Percentiles rank a stretch among this genome's conserved stretches.
Evolutionary conservation across 2,888 invertebrate species (phyloP).

Genomic region (Anticlea derivata): DNA sequence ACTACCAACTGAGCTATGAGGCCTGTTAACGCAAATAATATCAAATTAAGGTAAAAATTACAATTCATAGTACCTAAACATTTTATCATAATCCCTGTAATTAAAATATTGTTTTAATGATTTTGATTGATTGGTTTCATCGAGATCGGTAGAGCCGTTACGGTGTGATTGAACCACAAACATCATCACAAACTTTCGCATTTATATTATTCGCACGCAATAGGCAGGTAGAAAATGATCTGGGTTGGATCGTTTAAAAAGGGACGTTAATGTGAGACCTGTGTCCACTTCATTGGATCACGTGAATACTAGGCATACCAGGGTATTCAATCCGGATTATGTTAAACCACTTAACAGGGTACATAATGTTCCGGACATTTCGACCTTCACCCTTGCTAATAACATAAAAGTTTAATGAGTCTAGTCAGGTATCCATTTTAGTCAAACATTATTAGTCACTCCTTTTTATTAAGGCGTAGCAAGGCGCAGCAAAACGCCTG

Average conservation of each 20-base stretch:
- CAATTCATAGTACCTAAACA: too few relatives aligned
- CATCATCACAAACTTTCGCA: too few relatives aligned
- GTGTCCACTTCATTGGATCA: constrained; percentile 34
- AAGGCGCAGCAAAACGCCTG: constrained; percentile 7
- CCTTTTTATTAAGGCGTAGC: not conserved
- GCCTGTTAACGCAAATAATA: too few relatives aligned
- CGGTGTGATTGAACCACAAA: too few relatives aligned
- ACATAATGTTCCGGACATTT: constrained; percentile 20
- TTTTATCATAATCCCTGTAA: too few relatives aligned
- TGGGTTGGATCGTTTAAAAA: constrained; percentile 27
- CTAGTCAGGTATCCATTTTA: not conserved
- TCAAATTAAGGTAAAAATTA: too few relatives aligned
- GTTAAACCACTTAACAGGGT: constrained; percentile 25
- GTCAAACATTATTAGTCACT: not conserved
- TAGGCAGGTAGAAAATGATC: too few relatives aligned
- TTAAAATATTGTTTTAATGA: too few relatives aligned
- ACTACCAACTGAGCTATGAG: too few relatives aligned
- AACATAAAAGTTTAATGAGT: not conserved
- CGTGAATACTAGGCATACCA: constrained; percentile 32
- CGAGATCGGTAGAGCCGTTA: too few relatives aligned
- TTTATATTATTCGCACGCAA: too few relatives aligned
- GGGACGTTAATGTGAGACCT: constrained; percentile 35
- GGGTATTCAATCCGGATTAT: constrained; percentile 36
- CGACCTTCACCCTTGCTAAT: constrained; percentile 12
- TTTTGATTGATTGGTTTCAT: too few relatives aligned